Evolutionary conservation across 2,888 invertebrate species (phyloP).

Genomic region (Autographa gamma): DNA sequence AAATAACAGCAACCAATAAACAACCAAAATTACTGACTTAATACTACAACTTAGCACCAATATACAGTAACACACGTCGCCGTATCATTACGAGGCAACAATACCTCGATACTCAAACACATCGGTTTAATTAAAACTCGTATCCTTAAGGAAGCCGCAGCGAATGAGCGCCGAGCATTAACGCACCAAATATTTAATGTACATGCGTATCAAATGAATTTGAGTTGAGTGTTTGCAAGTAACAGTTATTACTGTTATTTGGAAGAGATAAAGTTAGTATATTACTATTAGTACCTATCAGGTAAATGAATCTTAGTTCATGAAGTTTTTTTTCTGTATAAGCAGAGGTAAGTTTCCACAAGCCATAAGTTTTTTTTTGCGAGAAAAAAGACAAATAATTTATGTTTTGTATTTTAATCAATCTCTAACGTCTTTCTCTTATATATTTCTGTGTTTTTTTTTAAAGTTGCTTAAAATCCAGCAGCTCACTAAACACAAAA

Average conservation of each 20-base stretch:
- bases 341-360: too few species aligned
- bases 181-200: conserved; percentile 32
- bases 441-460: too few species aligned
- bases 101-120: conserved; percentile 41
- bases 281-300: not conserved
- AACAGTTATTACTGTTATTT: conserved; percentile 11
- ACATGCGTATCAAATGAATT: conserved; percentile 33
- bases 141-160: conserved; percentile 36
- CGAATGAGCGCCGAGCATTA: conserved; percentile 37
- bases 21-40: conserved; percentile 6
- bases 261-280: not conserved
- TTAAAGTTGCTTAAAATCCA: too few species aligned
- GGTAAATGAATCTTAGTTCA: too few species aligned
- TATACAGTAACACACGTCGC: conserved; percentile 28
- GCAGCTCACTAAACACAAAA: not conserved
- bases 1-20: not conserved
- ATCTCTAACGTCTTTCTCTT: too few species aligned
- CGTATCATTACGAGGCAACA: conserved; percentile 34
- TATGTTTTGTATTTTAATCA: too few species aligned
- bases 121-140: conserved; percentile 56
- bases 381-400: too few species aligned
- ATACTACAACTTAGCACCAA: conserved; percentile 10
- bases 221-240: conserved; percentile 12
- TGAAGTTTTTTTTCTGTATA: too few species aligned
- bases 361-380: too few species aligned